phyloP scores from a whole-genome alignment of 2,797 vertebrate species.

The Pangasius krempfi region DNA sequence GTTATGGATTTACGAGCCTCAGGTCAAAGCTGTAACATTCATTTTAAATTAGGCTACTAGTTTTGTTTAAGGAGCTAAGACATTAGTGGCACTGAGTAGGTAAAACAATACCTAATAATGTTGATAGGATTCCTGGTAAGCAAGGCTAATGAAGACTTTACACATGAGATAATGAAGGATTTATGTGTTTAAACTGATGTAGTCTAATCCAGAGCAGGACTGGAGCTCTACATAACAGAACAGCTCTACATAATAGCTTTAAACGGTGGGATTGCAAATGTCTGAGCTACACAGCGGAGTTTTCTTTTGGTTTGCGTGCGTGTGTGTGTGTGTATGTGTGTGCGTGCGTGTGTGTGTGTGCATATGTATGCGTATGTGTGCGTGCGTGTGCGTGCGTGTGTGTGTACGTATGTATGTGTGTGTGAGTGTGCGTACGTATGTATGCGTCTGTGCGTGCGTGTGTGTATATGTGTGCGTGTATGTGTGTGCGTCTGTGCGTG shows the following conservation, averaged over 20 bases:
- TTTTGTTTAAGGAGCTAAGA: background rate
- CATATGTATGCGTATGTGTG: background rate
- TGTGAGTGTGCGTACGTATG: fast-evolving
- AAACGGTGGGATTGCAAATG: background rate
- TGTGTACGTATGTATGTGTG: background rate
- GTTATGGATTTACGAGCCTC: background rate
- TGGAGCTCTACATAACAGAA: background rate
- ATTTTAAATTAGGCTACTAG: background rate
- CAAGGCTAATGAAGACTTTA: background rate
- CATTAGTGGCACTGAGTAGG: background rate
- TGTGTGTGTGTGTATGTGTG: background rate
- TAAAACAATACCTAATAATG: background rate
- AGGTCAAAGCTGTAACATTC: background rate
- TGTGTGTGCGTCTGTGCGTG: background rate
- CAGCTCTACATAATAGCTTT: background rate
- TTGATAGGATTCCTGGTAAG: background rate
- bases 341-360: too few relatives aligned
- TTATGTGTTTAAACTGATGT: background rate
- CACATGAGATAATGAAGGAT: background rate
- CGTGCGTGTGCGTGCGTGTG: background rate
- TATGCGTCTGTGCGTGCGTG: fast-evolving
- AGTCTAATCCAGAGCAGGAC: background rate
- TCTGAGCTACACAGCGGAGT: background rate
- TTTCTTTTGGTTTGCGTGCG: background rate
- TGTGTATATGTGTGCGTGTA: too few relatives aligned